phyloP scores from a whole-genome alignment of 2,888 invertebrate species.

The Ochlodes sylvanus region DNA sequence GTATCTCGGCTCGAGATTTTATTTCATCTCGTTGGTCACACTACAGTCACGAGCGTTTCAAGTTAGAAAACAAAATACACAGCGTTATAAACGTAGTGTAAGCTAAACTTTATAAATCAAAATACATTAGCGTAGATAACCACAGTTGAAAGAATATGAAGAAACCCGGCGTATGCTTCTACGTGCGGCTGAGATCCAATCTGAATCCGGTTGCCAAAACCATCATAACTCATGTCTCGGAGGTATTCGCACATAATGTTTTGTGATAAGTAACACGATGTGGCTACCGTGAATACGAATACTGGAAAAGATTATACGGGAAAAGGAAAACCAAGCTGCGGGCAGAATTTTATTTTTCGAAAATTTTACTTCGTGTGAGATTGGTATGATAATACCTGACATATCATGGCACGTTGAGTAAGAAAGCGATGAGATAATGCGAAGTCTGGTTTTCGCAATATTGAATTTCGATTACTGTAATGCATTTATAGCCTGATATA shows the following conservation, averaged over 20 bases:
- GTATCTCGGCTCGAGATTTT: too few species aligned
- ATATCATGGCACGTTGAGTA: too few species aligned
- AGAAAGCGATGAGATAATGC: too few species aligned
- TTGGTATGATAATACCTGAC: too few species aligned
- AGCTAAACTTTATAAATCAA: slow-evolving; percentile 2
- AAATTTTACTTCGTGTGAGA: not conserved
- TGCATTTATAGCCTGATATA: too few species aligned
- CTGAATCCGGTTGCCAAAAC: slow-evolving; percentile 27
- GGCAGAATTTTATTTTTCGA: not conserved
- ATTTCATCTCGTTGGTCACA: too few species aligned
- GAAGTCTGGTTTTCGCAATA: too few species aligned
- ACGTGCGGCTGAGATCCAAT: slow-evolving; percentile 30
- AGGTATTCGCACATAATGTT: slow-evolving; percentile 31
- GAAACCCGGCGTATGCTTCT: slow-evolving; percentile 11
- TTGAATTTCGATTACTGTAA: too few species aligned
- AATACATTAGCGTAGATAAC: slow-evolving; percentile 4
- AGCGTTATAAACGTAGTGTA: not conserved
- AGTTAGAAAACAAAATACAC: not conserved
- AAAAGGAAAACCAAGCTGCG: not conserved
- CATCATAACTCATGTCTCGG: slow-evolving; percentile 33
- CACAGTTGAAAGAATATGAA: slow-evolving; percentile 18
- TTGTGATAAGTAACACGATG: slow-evolving; percentile 30
- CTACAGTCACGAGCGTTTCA: too few species aligned
- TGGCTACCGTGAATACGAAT: slow-evolving; percentile 33
- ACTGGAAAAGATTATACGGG: slow-evolving; percentile 16